Evolutionary conservation across 2,113 vertebrate species (phyloP).

Genomic region (Fulmarus glacialis): DNA sequence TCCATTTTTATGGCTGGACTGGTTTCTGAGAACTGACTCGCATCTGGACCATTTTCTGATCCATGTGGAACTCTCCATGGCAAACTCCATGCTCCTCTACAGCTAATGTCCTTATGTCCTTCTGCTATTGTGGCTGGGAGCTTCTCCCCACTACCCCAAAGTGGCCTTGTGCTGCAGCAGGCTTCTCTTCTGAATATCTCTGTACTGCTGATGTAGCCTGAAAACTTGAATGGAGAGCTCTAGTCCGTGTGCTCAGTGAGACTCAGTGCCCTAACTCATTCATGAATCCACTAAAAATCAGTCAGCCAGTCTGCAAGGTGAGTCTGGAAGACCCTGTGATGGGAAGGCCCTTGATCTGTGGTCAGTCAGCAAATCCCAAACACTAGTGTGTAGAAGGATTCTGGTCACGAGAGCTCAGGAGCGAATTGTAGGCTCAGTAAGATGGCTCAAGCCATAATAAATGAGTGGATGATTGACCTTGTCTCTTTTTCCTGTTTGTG

Average conservation of each 20-base stretch:
- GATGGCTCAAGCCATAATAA: neutral
- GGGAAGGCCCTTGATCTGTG: neutral
- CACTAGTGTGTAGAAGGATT: neutral
- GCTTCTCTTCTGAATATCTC: neutral
- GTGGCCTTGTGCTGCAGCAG: neutral
- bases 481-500: neutral
- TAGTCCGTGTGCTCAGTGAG: neutral
- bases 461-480: neutral
- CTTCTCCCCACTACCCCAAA: neutral
- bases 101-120: neutral
- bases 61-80: neutral
- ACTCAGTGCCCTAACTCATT: neutral
- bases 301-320: neutral
- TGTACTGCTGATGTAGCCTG: neutral
- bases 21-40: neutral
- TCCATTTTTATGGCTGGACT: neutral
- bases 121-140: neutral
- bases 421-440: neutral
- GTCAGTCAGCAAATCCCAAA: neutral
- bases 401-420: neutral
- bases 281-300: neutral
- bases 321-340: neutral
- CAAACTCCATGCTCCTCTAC: neutral
- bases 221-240: neutral
- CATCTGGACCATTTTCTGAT: neutral